Evolutionary conservation across 2,113 vertebrate species (phyloP).

Genomic region (Verasper variegatus): DNA sequence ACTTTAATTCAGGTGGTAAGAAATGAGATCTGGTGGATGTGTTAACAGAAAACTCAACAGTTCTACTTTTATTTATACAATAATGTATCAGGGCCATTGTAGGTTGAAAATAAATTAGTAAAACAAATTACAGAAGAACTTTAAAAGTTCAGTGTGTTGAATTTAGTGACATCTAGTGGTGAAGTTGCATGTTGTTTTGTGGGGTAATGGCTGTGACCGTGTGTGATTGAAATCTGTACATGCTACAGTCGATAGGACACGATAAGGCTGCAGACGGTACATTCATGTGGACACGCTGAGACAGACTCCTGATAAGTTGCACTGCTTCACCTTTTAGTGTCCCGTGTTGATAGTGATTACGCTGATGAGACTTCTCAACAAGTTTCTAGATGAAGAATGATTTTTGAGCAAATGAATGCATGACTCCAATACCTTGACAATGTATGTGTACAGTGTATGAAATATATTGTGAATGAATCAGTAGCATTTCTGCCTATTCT

Average conservation of each 20-base stretch:
- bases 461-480: too few relatives aligned
- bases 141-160: too few relatives aligned
- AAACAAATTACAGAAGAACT: too few relatives aligned
- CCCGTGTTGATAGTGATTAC: constrained; percentile 6
- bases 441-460: too few relatives aligned
- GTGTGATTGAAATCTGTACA: background rate
- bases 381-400: constrained; percentile 11
- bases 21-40: too few relatives aligned
- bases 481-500: too few relatives aligned
- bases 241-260: background rate
- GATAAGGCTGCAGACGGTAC: constrained; percentile 17
- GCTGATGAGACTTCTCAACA: constrained; percentile 29
- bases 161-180: too few relatives aligned
- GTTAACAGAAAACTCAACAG: too few relatives aligned
- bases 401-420: background rate
- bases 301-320: constrained; percentile 36
- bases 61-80: too few relatives aligned
- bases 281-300: background rate
- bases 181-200: background rate
- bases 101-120: too few relatives aligned
- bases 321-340: constrained; percentile 47
- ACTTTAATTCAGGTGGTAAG: too few relatives aligned
- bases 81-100: too few relatives aligned
- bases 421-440: background rate
- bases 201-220: background rate